These are phyloP conservation scores for Prolemur simus DNA, from an alignment of 2,113 vertebrate species.

Conservation along the genomic window DNA sequence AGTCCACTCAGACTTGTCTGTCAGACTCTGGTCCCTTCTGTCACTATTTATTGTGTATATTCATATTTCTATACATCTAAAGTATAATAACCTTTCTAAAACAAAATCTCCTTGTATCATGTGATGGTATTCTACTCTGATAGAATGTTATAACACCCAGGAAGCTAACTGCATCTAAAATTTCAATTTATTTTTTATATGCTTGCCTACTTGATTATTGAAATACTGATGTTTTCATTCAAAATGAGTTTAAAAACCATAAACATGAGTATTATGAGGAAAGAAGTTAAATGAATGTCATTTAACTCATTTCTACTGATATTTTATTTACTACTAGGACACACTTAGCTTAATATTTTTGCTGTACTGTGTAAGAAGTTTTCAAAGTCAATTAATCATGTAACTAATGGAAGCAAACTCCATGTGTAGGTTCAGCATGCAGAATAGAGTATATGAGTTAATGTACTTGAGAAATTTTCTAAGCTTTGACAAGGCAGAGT, in stretches of 20 bases:
- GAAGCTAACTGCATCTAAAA: neutral
- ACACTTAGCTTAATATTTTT: slow-evolving; percentile 20
- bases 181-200: neutral
- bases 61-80: neutral
- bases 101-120: neutral
- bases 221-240: neutral
- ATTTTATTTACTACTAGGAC: neutral
- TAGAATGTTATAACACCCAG: neutral
- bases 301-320: neutral
- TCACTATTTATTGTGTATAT: neutral
- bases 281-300: neutral
- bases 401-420: neutral
- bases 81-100: neutral
- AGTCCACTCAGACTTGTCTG: neutral
- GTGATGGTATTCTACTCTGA: neutral
- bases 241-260: neutral
- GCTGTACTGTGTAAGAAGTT: neutral
- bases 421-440: neutral
- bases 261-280: neutral
- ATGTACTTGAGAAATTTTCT: neutral
- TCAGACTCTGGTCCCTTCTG: neutral
- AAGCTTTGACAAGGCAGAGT: neutral
- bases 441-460: neutral
- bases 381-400: neutral
- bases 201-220: neutral